Evolutionary conservation across 2,797 vertebrate genomes (phyloP).

Genomic region (Huso huso): DNA sequence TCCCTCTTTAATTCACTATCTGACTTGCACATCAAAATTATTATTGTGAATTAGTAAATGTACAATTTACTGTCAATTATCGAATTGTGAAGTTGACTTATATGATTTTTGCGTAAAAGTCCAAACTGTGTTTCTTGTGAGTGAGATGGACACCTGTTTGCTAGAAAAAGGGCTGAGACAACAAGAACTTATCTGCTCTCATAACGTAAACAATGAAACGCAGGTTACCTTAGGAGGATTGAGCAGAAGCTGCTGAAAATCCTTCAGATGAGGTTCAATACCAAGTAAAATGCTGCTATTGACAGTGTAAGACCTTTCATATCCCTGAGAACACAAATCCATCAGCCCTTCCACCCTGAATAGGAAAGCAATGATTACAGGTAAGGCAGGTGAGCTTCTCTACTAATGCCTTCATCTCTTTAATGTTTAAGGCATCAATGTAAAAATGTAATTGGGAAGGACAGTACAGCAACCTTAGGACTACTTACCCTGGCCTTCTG

Average conservation of each 20-base stretch:
- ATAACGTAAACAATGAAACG: neutral
- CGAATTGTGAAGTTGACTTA: too few species aligned
- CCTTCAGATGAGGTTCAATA: conserved; percentile 86
- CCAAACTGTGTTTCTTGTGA: too few species aligned
- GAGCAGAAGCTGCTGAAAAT: conserved; percentile 93
- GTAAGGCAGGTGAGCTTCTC: neutral
- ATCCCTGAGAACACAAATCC: conserved; percentile 95
- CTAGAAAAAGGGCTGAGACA: too few species aligned
- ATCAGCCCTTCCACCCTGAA: conserved; percentile 84
- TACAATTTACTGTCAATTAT: too few species aligned
- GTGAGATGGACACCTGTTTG: too few species aligned
- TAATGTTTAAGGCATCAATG: neutral
- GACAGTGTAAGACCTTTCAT: conserved; percentile 82
- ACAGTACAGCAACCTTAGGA: neutral
- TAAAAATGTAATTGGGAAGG: conserved; percentile 2
- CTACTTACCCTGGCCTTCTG: conserved; percentile 79
- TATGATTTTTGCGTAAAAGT: too few species aligned
- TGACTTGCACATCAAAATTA: too few species aligned
- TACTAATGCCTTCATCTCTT: neutral
- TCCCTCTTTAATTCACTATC: too few species aligned
- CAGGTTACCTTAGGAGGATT: conserved; percentile 80
- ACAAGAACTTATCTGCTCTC: neutral
- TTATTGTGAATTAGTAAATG: too few species aligned
- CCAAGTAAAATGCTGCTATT: conserved; percentile 82
- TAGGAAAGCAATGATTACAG: conserved; percentile 6